Conservation (phyloP, 2,797 vertebrate genomes). For the Macroramphosus scolopax region DNA sequence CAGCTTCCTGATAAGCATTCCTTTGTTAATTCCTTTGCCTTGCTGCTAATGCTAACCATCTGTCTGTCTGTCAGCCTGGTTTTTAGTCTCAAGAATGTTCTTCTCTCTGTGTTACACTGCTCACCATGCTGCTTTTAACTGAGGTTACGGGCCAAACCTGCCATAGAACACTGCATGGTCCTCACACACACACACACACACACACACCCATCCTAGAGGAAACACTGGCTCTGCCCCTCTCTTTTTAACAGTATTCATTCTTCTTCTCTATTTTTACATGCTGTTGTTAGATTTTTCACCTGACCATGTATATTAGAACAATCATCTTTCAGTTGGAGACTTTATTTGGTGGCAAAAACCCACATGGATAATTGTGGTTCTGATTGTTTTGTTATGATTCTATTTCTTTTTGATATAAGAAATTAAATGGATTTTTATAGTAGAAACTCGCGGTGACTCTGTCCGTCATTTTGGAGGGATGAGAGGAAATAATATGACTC, state of each 20-base stretch:
- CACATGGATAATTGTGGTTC: slow-evolving; percentile 76
- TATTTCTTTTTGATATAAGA: slow-evolving; percentile 78
- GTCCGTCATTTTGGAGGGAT: slow-evolving; percentile 78
- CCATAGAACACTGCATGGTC: slow-evolving; percentile 74
- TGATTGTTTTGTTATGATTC: slow-evolving; percentile 76
- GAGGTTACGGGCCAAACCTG: slow-evolving; percentile 58
- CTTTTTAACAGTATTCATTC: slow-evolving; percentile 58
- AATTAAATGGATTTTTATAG: slow-evolving; percentile 89
- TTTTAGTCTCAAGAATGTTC: slow-evolving; percentile 45
- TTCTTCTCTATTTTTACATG: slow-evolving; percentile 3
- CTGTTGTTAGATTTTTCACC: too few relatives aligned
- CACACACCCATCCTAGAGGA: slow-evolving; percentile 44
- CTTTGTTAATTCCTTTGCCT: slow-evolving; percentile 69
- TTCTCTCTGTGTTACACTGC: slow-evolving; percentile 37
- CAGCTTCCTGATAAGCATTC: slow-evolving; percentile 59
- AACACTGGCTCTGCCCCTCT: slow-evolving; percentile 47
- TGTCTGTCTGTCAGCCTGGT: slow-evolving; percentile 53
- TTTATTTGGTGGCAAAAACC: slow-evolving; percentile 70
- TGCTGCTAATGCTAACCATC: slow-evolving; percentile 75
- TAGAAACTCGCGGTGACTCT: slow-evolving; percentile 79
- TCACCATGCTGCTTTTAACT: slow-evolving; percentile 65
- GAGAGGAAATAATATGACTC: slow-evolving; percentile 26
- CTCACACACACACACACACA: slow-evolving; percentile 38
- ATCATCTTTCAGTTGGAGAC: slow-evolving; percentile 68
- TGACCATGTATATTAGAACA: slow-evolving; percentile 66